Conservation (phyloP, 92 coral and sea anemone species). For the Isaurus tuberculatus region DNA sequence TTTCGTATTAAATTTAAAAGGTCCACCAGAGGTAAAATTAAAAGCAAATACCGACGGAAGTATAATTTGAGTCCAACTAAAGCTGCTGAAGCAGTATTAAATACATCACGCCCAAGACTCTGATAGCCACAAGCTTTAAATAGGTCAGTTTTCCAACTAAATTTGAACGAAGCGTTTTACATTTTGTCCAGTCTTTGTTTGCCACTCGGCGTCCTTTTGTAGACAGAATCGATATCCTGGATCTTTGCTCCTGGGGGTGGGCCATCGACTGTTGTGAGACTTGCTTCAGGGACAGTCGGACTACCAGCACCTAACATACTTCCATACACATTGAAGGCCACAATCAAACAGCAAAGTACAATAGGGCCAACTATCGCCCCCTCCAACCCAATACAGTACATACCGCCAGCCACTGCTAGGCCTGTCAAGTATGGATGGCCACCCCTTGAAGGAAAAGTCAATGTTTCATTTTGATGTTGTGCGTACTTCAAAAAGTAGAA, state of each 20-base stretch:
- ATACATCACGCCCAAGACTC: no score
- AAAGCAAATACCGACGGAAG: no score
- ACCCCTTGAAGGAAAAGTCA: conserved; percentile 64
- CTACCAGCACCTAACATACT: conserved; percentile 77
- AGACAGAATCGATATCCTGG: conserved; percentile 5
- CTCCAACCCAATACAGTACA: conserved; percentile 95
- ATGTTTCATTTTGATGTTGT: no score
- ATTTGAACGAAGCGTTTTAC: background rate
- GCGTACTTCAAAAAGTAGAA: no score
- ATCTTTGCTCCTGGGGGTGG: conserved; percentile 26
- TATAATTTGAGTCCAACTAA: no score
- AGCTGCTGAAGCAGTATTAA: no score
- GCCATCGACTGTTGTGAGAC: conserved; percentile 61
- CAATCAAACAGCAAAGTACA: conserved; percentile 95
- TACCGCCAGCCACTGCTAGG: conserved; percentile 98
- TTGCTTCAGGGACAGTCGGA: conserved; percentile 62
- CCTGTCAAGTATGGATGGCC: conserved; percentile 99
- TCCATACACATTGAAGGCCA: conserved; percentile 90
- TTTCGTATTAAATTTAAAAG: no score
- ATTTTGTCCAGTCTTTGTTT: conserved; percentile 17
- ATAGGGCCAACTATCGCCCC: conserved; percentile 99
- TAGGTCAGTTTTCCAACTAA: background rate
- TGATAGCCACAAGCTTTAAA: no score
- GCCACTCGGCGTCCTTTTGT: conserved; percentile 7
- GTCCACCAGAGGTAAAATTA: no score